Conservation (phyloP, 2,888 invertebrate genomes). For the Apocheima hispidaria region DNA sequence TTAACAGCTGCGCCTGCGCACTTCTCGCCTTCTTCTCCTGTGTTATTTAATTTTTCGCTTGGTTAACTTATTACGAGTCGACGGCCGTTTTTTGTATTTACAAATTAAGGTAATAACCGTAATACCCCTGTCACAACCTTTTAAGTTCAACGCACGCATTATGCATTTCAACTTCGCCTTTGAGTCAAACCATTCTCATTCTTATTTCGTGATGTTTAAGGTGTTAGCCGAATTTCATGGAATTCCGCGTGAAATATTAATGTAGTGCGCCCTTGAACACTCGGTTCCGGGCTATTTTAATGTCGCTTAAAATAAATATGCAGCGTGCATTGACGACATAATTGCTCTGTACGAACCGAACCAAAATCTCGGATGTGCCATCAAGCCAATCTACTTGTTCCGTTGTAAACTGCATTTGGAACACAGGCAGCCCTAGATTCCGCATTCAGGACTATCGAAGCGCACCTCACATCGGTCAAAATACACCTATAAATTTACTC, state of each 20-base stretch:
- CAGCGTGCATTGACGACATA: slow-evolving; percentile 59
- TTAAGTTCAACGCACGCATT: slow-evolving; percentile 81
- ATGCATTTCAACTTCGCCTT: slow-evolving; percentile 54
- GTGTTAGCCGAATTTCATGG: slow-evolving; percentile 61
- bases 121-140: slow-evolving; percentile 82
- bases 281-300: slow-evolving; percentile 79
- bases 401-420: no score
- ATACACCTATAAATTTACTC: no score
- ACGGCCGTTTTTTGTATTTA: slow-evolving; percentile 79
- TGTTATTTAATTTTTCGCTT: slow-evolving; percentile 68
- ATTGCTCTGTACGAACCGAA: slow-evolving; percentile 59
- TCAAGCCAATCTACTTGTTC: neutral
- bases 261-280: slow-evolving; percentile 69
- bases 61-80: slow-evolving; percentile 62
- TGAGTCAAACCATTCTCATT: slow-evolving; percentile 53
- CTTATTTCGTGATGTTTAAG: slow-evolving; percentile 64
- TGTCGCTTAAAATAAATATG: slow-evolving; percentile 75
- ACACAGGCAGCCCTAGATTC: no score
- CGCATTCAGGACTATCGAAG: no score
- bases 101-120: slow-evolving; percentile 83
- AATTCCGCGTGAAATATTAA: slow-evolving; percentile 69
- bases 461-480: no score
- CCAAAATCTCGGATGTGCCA: slow-evolving; percentile 58
- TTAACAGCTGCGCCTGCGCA: slow-evolving; percentile 30
- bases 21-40: slow-evolving; percentile 44